These are phyloP conservation scores for Smittia aterrima DNA, from an alignment of 2,888 invertebrate species.

Conservation along the genomic window DNA sequence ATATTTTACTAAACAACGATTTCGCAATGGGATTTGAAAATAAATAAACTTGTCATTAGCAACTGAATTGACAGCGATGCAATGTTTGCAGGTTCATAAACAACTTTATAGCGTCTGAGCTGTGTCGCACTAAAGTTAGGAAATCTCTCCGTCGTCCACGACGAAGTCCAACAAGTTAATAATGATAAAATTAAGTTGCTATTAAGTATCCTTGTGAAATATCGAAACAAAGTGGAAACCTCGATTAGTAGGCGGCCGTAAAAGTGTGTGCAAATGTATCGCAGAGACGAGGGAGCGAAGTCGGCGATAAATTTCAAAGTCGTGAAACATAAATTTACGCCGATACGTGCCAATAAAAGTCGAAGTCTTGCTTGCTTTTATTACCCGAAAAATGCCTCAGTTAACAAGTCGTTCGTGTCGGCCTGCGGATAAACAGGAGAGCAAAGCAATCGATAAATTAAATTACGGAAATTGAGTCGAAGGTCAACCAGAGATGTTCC, in stretches of 20 bases:
- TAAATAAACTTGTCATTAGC: no score
- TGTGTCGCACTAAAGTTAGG: background rate
- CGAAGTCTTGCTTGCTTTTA: constrained; percentile 22
- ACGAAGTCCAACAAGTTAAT: constrained; percentile 30
- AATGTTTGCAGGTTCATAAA: background rate
- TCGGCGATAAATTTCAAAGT: constrained; percentile 38
- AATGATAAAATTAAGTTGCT: constrained; percentile 35
- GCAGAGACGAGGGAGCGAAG: background rate
- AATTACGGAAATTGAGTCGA: background rate
- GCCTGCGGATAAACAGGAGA: background rate
- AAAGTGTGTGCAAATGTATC: background rate
- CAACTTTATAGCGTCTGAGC: background rate
- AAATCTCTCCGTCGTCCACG: background rate
- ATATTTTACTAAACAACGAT: no score
- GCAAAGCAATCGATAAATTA: constrained; percentile 27
- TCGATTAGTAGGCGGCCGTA: background rate
- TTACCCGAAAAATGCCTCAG: constrained; percentile 34
- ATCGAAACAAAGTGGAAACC: background rate
- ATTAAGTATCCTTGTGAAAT: constrained; percentile 1
- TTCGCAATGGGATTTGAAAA: no score
- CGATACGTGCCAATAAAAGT: constrained; percentile 37
- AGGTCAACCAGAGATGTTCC: background rate
- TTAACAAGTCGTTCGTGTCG: constrained; percentile 38
- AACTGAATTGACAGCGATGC: no score
- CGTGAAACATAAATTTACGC: constrained; percentile 39